phyloP scores from a whole-genome alignment of 2,113 vertebrate species.

The Mixornis gularis region DNA sequence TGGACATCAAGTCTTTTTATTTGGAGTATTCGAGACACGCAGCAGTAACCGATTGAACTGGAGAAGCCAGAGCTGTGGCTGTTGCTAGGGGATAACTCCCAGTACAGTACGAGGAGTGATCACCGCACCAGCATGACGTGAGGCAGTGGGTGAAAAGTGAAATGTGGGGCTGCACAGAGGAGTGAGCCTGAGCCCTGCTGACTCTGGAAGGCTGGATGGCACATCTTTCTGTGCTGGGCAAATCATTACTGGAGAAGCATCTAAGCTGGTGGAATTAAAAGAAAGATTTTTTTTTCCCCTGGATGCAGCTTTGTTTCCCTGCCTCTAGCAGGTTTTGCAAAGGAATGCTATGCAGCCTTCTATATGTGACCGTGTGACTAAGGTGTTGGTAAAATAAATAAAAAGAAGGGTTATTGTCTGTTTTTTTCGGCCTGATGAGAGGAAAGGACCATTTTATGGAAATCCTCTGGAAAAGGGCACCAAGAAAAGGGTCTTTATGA shows the following conservation, averaged over 20 bases:
- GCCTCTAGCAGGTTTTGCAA: neutral
- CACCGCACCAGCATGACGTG: fast-evolving
- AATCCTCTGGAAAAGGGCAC: neutral
- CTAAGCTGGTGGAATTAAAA: neutral
- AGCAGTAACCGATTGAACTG: neutral
- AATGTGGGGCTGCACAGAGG: neutral
- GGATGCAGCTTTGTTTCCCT: neutral
- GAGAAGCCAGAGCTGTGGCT: neutral
- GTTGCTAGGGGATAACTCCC: neutral
- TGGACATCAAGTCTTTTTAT: neutral
- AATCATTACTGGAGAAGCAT: neutral
- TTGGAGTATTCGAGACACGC: neutral
- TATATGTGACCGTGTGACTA: neutral
- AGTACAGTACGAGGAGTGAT: neutral
- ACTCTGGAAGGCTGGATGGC: fast-evolving
- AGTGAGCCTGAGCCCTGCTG: fast-evolving
- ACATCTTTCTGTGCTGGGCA: neutral
- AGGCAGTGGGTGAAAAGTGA: neutral
- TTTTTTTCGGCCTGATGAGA: neutral
- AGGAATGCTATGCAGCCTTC: neutral
- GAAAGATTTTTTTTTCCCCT: neutral
- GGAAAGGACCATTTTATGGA: neutral
- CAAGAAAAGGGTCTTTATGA: neutral
- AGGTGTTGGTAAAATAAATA: neutral
- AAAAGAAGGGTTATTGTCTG: neutral